Base-by-base conservation (phyloP, 2,888 invertebrate genomes). In the Chaetogeoica ovagalla region DNA sequence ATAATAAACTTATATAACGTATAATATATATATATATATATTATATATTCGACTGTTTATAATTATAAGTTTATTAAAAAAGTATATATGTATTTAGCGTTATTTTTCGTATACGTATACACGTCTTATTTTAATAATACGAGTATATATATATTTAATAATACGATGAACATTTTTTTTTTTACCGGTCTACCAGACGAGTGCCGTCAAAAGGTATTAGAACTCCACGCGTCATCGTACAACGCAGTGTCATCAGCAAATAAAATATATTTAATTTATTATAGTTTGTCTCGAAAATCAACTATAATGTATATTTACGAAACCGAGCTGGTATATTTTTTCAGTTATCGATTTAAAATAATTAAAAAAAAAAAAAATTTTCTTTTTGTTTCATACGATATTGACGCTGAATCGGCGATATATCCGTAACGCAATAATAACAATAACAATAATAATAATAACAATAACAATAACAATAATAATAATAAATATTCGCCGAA, bases 181-280 rank as follows among this genome's bases (percentile, higher is more conserved):
- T 39, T n/a, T 13, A 9, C 39, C 57, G 39, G 7, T 43, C 8
- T 43, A 43, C 43, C n/a, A 43, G 7, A 43, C 6, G 9, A 4
- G 19, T 15, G 6, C 15, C 30, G n/a, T 37, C 55, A 30, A 19
- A 8, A 19, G 19, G 55, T 7, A 43, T 9, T 9, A 11, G 19
- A 30, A 19, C 6, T 7, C 37, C 11, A n/a, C n/a, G 11, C 71
- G 71, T 55, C 69, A 52, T 30, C 17, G 17, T 17, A 19, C 65
- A 19, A 75, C 60, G 76, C 70, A 57, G 48, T 76, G 76, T 77
- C 76, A 48, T 77, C 76, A 48, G 69, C 60, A 21, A 69, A 77
- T 77, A 77, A 76, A 69, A 77, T 77, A 77, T 68, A 77, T 77
- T 62, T 60, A 60, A 69, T 68, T 68, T 60, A 21, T 68, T n/a